Evolutionary conservation across 1,140 invertebrate genomes (phyloP).

Genomic region (Drosophila hydei): DNA sequence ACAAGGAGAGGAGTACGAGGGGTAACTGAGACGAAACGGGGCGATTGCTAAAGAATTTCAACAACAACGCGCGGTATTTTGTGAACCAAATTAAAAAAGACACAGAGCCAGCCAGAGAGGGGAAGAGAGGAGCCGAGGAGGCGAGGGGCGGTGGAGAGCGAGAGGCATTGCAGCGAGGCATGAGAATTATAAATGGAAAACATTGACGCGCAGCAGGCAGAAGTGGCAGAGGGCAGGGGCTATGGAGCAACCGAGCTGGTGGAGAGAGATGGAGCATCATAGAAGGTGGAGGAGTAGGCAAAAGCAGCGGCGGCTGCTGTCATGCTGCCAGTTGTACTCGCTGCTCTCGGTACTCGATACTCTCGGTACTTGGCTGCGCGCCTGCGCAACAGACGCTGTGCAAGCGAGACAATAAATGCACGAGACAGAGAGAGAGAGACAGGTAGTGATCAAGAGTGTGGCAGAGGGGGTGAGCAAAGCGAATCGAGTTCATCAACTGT

Average conservation of each 20-base stretch:
- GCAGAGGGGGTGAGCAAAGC: slow-evolving; percentile 18
- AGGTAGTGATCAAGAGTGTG: slow-evolving; percentile 13
- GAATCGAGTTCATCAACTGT: slow-evolving; percentile 82
- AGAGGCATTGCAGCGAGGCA: slow-evolving; percentile 73
- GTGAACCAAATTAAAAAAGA: slow-evolving; percentile 82
- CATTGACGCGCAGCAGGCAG: slow-evolving; percentile 50
- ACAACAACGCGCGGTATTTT: slow-evolving; percentile 79
- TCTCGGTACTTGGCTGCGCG: slow-evolving; percentile 56
- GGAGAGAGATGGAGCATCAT: slow-evolving; percentile 2
- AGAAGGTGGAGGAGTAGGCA: slow-evolving; percentile 13
- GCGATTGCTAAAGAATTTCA: slow-evolving; percentile 79
- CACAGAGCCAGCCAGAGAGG: slow-evolving; percentile 45
- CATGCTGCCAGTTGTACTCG: slow-evolving; percentile 35
- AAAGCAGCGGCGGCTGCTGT: slow-evolving; percentile 17
- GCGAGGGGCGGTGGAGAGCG: not conserved
- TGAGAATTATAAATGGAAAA: slow-evolving; percentile 81
- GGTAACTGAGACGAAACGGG: slow-evolving; percentile 31
- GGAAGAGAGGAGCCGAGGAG: not conserved
- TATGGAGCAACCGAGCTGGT: slow-evolving; percentile 13
- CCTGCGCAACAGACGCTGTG: slow-evolving; percentile 74
- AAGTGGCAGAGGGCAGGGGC: not conserved
- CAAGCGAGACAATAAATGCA: slow-evolving; percentile 1
- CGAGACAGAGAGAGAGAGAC: slow-evolving; percentile 11
- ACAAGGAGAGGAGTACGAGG: slow-evolving; percentile 2
- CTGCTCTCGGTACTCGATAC: slow-evolving; percentile 20